Evolutionary conservation across 2,113 vertebrate genomes (phyloP), one percentile per base, ranked within the genome.

Genomic region (Callocephalon fimbriatum): DNA sequence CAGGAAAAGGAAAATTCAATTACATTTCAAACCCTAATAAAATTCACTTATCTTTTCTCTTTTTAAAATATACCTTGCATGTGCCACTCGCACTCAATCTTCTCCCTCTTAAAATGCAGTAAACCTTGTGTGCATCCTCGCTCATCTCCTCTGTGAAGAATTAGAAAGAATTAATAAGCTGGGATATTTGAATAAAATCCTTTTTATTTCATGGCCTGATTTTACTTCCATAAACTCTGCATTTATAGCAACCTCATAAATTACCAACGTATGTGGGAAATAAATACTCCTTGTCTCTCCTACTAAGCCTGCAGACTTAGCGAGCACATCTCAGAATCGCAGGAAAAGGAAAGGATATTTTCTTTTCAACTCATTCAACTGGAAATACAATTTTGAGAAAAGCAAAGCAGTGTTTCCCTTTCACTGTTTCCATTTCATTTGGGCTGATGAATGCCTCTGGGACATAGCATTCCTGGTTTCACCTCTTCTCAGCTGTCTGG

Each of bases 351-450:
- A 95, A 82, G 71, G 56, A 76, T 97, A 90, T 92, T 90, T 95
- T 96, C 86, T 93, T 95, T 95, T 81, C 16, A 12, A 95, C 84
- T 93, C 84, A 77, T 51, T 97, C 95, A 79, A 56, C 93, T 97
- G 87, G 88, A 97, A 97, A 97, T 93, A 97, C 88, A 96, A 91
- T 97, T 97, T 98, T 97, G 96, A 97, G 96, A 96, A 97, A 96
- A 94, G 73, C 90, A 95, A 93, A 96, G 86, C 87, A 94, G 47
- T 53, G 93, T 97, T 97, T 96, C 96, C 89, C 37, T 95, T 95
- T 67, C 86, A 16, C 88, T 90, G 31, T 96, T 97, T 97, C 94
- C 97, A 88, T 97, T 98, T 91, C 51, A 83, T 81, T 97, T 70
- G 93, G 92, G 89, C 76, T 97, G 95, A 94, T 79, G 95, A 95